Conservation (phyloP, 2,113 vertebrate species). For the Procavia capensis region DNA sequence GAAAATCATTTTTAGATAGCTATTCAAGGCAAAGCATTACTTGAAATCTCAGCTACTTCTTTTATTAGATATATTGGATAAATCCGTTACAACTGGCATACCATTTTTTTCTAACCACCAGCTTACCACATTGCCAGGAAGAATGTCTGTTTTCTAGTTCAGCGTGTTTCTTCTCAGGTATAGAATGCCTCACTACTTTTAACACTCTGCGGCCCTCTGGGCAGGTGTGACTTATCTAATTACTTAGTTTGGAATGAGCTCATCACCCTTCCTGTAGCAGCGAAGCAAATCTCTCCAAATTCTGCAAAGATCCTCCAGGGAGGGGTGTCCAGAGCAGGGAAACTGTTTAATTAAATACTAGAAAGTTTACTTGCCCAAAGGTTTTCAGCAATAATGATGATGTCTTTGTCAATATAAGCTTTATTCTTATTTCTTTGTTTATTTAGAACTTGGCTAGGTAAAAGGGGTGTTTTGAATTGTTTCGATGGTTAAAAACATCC, state of each 20-base stretch:
- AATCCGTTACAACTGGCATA: background rate
- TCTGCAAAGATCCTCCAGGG: background rate
- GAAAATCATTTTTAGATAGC: background rate
- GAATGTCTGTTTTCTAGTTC: background rate
- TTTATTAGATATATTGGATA: background rate
- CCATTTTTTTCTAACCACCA: background rate
- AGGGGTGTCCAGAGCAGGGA: background rate
- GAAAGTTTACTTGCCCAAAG: background rate
- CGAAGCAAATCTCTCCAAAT: background rate
- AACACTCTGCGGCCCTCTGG: background rate
- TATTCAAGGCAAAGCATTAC: background rate
- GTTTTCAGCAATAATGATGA: background rate
- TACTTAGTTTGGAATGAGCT: background rate
- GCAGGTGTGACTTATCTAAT: background rate
- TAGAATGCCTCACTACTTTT: background rate
- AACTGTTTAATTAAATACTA: background rate
- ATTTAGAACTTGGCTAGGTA: background rate
- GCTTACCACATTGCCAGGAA: background rate
- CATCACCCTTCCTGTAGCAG: background rate
- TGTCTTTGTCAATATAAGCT: background rate
- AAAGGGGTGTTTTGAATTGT: background rate
- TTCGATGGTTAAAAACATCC: background rate
- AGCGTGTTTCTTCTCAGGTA: background rate
- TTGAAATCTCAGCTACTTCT: background rate
- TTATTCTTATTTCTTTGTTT: conserved; percentile 25